These are phyloP conservation scores for Syngnathus typhle DNA, from an alignment of 2,113 vertebrate species.

Conservation along the genomic window DNA sequence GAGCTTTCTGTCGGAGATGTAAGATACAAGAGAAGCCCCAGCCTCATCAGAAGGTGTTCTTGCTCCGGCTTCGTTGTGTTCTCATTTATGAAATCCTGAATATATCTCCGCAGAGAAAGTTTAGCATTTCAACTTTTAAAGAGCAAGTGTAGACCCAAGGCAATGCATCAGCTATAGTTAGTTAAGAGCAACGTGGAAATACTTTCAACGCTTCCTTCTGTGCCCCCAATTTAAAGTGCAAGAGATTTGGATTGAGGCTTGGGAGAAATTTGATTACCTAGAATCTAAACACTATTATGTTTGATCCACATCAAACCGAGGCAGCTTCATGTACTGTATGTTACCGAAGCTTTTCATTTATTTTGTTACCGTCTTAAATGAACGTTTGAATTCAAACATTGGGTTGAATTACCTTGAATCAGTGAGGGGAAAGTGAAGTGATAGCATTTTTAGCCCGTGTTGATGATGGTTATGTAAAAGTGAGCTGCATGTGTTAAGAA, in stretches of 20 bases:
- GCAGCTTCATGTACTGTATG: not conserved
- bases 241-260: conserved; percentile 15
- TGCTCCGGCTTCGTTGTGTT: conserved; percentile 25
- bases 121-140: conserved; percentile 45
- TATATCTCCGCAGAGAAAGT: conserved; percentile 38
- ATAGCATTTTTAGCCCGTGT: not conserved
- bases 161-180: conserved; percentile 50
- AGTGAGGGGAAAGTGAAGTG: not conserved
- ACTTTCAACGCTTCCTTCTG: conserved; percentile 29
- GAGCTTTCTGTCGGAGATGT: conserved; percentile 40
- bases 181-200: conserved; percentile 51
- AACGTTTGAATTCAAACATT: not conserved
- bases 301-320: not conserved
- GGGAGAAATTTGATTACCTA: conserved; percentile 4
- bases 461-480: not conserved
- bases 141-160: conserved; percentile 30
- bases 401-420: not conserved
- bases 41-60: conserved; percentile 32
- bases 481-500: not conserved
- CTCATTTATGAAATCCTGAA: conserved; percentile 50
- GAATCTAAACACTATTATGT: not conserved
- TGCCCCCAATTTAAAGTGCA: conserved; percentile 49
- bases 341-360: not conserved
- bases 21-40: conserved; percentile 26
- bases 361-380: not conserved